Evolutionary conservation across 2,113 vertebrate genomes (phyloP).

Genomic region (Microtus richardsoni): DNA sequence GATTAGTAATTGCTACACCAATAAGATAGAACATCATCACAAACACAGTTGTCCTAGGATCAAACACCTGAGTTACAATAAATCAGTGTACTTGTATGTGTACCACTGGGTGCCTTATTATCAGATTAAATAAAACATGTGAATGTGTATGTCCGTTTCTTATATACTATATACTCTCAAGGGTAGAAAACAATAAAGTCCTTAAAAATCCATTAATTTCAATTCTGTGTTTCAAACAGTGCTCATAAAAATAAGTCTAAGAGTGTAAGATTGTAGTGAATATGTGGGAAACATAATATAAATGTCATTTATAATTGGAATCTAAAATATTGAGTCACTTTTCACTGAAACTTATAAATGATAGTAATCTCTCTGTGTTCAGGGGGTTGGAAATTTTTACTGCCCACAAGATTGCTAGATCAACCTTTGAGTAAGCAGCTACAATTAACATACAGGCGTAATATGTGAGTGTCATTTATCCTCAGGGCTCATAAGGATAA

Average conservation of each 20-base stretch:
- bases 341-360: slow-evolving; percentile 79
- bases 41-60: not conserved
- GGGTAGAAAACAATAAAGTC: not conserved
- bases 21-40: not conserved
- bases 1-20: not conserved
- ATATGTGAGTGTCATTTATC: slow-evolving; percentile 87
- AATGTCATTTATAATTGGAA: slow-evolving; percentile 76
- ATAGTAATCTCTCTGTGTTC: slow-evolving; percentile 78
- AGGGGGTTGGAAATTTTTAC: slow-evolving; percentile 83
- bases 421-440: slow-evolving; percentile 87
- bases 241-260: slow-evolving; percentile 20
- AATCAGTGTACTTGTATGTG: not conserved
- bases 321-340: slow-evolving; percentile 76
- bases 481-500: slow-evolving; percentile 86
- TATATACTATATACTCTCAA: not conserved
- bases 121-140: not conserved
- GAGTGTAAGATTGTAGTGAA: not conserved
- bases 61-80: not conserved
- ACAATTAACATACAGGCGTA: slow-evolving; percentile 88
- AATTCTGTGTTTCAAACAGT: slow-evolving; percentile 21
- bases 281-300: slow-evolving; percentile 32
- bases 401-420: slow-evolving; percentile 82
- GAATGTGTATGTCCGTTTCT: not conserved
- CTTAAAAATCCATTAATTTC: slow-evolving; percentile 11
- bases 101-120: not conserved